Base-by-base conservation (phyloP, 2,888 invertebrate species). In the Dendrolimus houi region DNA sequence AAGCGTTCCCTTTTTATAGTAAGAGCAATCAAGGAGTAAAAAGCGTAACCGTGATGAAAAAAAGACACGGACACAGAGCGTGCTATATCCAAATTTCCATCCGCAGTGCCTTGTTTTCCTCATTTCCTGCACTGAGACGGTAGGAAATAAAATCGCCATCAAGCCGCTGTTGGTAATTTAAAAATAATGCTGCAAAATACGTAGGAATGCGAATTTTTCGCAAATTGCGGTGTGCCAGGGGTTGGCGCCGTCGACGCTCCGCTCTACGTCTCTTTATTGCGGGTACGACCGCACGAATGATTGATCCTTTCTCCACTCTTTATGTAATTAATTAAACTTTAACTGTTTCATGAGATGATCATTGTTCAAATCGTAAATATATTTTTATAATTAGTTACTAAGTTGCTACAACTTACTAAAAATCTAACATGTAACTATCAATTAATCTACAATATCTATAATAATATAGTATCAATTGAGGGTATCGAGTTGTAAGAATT, bases 141-240 rank as follows among this genome's bases (percentile, higher is more conserved):
- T 74, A 81, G 83, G 83, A 87, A 87, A 88, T 87, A 87, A 87
- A 87, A 87, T 84, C 75, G 80, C 83, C 83, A 87, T 87, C 83
- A 85, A 79, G 80, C 80, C 75, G 68, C 70, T 79, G 82, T 72
- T 80, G 78, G 83, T 85, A 87, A 87, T 87, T 87, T 85, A 80
- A 85, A 86, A 85, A 85, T 85, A 87, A 88, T 83, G 81, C 79
- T 74, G 79, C 81, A 83, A 85, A 85, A 83, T 82, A 78, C 76
- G 79, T 71, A 69, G 79, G 75, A 79, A 81, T 81, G 77, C 63
- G 82, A 78, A 74, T 83, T 81, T 72, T 70, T 75, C 71, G 77
- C 74, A 79, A 81, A 86, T 84, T 85, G 85, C 81, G 79, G 76
- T 77, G 72, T 59, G 70, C 64, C 60, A 57, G 69, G 64, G 69